These are phyloP conservation scores for Zaprionus obscuricornis DNA, from an alignment of 2,888 invertebrate species.

Conservation along the genomic window DNA sequence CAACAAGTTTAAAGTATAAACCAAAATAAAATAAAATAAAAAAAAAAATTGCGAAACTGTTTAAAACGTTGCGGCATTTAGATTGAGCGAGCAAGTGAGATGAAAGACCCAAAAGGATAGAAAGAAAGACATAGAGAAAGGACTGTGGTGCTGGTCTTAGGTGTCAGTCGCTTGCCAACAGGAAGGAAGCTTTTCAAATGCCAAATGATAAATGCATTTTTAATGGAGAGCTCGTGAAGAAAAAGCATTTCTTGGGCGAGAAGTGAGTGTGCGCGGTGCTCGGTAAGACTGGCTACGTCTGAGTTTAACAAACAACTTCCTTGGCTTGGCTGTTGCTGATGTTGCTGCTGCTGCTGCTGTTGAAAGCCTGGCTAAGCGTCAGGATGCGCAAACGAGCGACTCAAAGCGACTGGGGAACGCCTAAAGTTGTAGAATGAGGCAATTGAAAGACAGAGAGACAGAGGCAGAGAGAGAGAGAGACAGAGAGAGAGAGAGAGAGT, in stretches of 20 bases:
- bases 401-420: conserved; percentile 39
- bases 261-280: conserved; percentile 3
- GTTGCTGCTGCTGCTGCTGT: conserved; percentile 4
- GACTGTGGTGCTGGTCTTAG: conserved; percentile 44
- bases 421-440: conserved; percentile 24
- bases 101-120: no score
- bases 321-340: conserved; percentile 22
- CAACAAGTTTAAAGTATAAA: conserved; percentile 28
- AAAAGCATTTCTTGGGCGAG: background rate
- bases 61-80: conserved; percentile 44
- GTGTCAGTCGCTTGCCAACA: conserved; percentile 63
- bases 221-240: conserved; percentile 60
- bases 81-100: conserved; percentile 16
- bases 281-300: conserved; percentile 35
- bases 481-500: background rate
- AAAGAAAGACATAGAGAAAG: no score
- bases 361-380: conserved; percentile 48
- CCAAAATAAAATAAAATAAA: conserved; percentile 17
- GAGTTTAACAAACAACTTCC: conserved; percentile 69
- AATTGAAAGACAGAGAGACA: conserved; percentile 2
- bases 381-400: conserved; percentile 56
- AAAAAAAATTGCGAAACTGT: conserved; percentile 29
- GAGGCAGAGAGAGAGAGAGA: background rate
- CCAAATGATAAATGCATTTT: conserved; percentile 76
- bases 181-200: conserved; percentile 77